Evolutionary conservation across 2,888 invertebrate species (phyloP), one percentile per base, ranked within the genome.

Genomic region (Volucella inanis): DNA sequence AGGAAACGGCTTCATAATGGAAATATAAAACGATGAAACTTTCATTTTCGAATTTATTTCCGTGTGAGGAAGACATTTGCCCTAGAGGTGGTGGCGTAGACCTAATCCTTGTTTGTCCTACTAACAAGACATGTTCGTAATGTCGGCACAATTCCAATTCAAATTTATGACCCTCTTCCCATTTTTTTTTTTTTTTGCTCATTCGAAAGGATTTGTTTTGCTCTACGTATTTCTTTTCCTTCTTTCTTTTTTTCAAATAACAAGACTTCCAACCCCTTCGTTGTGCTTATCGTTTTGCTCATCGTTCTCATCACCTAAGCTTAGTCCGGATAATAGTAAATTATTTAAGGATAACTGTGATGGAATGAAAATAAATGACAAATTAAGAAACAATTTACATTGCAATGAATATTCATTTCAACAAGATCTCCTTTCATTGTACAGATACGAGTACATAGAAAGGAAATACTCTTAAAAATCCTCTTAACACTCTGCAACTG

Each of bases 371-470:
- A 80, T 64, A 52, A 68, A 71, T 14, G 47, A 45, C 55, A 59
- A 81, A 52, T 64, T 45, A 52, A 47, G 49, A 49, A 71, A 55
- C 65, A 67, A 65, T 77, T 70, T 59, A 18, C 62, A 61, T 54
- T 54, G 76, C 61, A 49, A 64, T 83, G 68, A 62, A 82, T 82
- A 76, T 81, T 81, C 61, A 77, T 82, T 22, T 55, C n/a, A 50
- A 52, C 14, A 39, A 31, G 14, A n/a, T 39, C 15, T 31, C 31
- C 6, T 31, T 31, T 31, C 31, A 6, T 31, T 31, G 2, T 31
- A 31, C 6, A 31, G 31, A 31, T 31, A 31, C 31, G 31, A 31
- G 31, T n/a, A 15, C 9, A 18, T 43, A 38, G n/a, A 43, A n/a
- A 52, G 43, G 52, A 49, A 39, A 47, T 59, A 57, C 14, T 18